Conservation (phyloP, 2,113 vertebrate genomes). For the Harpagus bidentatus region DNA sequence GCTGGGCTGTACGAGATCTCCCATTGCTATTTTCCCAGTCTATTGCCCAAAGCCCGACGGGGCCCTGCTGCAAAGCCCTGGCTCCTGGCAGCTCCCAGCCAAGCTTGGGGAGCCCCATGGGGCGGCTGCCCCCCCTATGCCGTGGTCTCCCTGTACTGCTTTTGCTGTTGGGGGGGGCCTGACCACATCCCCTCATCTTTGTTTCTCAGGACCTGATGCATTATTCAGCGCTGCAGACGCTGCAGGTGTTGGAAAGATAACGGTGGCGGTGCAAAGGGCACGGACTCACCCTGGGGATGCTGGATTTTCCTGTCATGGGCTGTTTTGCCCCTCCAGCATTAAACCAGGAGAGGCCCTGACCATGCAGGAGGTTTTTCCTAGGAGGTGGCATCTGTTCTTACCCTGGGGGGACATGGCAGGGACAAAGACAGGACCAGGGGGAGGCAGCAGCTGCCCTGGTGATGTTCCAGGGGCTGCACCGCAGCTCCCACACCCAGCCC, state of each 20-base stretch:
- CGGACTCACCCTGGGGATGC: neutral
- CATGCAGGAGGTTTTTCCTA: neutral
- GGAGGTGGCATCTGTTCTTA: neutral
- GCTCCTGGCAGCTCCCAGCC: neutral
- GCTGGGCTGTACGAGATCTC: neutral
- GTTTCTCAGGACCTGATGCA: neutral
- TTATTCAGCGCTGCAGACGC: neutral
- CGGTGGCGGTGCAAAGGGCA: neutral
- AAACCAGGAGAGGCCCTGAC: neutral
- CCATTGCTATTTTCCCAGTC: neutral
- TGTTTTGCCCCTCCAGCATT: neutral
- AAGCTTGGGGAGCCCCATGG: neutral
- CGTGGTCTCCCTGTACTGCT: neutral
- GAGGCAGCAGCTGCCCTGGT: neutral
- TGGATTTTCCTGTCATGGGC: neutral
- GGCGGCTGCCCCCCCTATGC: neutral
- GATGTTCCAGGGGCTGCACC: neutral
- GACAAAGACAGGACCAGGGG: neutral
- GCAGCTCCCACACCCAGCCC: neutral
- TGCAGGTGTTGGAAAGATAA: neutral
- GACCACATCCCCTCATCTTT: neutral
- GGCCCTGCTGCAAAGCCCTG: neutral
- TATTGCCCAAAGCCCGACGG: fast-evolving
- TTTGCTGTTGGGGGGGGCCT: neutral
- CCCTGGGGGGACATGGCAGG: fast-evolving